phyloP scores from a whole-genome alignment of 2,888 invertebrate species.

The Campoplex nolae region DNA sequence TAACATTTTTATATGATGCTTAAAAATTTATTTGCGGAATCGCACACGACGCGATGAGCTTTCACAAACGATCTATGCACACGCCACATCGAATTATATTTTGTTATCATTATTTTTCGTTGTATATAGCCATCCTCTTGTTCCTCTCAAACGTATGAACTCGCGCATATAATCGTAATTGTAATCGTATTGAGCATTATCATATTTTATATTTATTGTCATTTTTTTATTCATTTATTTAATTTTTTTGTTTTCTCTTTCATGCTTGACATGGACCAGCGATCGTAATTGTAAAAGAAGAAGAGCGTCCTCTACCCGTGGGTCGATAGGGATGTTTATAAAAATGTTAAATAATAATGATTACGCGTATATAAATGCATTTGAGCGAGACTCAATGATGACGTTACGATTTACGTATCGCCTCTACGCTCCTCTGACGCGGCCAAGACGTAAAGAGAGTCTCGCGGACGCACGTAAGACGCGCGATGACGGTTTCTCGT shows the following conservation, averaged over 20 bases:
- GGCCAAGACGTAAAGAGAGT: conserved; percentile 19
- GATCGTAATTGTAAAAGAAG: conserved; percentile 14
- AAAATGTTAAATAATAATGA: conserved; percentile 52
- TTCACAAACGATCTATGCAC: conserved; percentile 52
- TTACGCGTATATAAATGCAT: conserved; percentile 23
- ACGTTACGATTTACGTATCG: conserved; percentile 54
- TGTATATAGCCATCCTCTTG: neutral
- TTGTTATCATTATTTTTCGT: conserved; percentile 21
- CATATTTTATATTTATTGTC: conserved; percentile 8
- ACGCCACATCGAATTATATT: conserved; percentile 48
- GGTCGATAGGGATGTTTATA: neutral
- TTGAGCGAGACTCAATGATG: conserved; percentile 56
- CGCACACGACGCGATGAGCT: conserved; percentile 49
- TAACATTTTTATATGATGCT: conserved; percentile 6
- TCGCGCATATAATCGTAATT: neutral
- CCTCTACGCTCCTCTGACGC: conserved; percentile 1
- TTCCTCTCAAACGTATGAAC: neutral
- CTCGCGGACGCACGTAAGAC: conserved; percentile 22
- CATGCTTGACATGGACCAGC: neutral
- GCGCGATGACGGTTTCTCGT: conserved; percentile 56
- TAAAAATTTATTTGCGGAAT: conserved; percentile 37
- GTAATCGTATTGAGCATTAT: neutral
- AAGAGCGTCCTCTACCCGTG: conserved; percentile 1
- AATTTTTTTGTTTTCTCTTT: neutral
- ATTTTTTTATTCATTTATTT: neutral